Base-by-base conservation (phyloP, 1,140 invertebrate genomes). In the Galleria mellonella region DNA sequence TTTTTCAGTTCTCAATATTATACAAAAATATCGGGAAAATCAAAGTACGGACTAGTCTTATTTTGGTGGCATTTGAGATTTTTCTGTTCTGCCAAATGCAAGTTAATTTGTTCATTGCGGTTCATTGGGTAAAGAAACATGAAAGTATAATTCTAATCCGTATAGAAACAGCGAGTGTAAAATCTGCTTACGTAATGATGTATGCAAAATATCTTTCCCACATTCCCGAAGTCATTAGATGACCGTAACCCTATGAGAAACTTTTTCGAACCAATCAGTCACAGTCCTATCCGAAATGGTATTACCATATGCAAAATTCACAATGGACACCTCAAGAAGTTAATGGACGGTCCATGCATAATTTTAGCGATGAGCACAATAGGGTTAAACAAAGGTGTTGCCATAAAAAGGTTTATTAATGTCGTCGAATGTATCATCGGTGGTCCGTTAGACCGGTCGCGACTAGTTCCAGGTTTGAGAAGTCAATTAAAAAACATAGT, bases 251-350 rank as follows among this genome's bases (percentile, higher is more conserved):
- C 46, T 52, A 55, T 69, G 66, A 71, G 66, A 81, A 74, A 58
- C 52, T 64, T 50, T 55, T 44, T 51, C 17, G 43, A 58, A 46
- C 57, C 54, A 74, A 83, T 83, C 78, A 75, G 78, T 79, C 73
- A 83, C 72, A 72, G 68, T 62, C 50, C 56, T 36, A 47, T 37
- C 40, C 55, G 58, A 62, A 61, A 58, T 54, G 60, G 30, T 38
- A 79, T 83, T 78, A 66, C 63, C 78, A 79, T 79, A 79, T 60
- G 63, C 72, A 59, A 73, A 74, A 72, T 77, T 77, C 49, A 82
- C 72, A 82, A 82, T 69, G 51, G 58, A 50, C 37, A 46, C 53
- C 62, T 68, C 59, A 64, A 82, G 67, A 71, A 72, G 58, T 77
- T 77, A 82, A 82, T 78, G 66, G 62, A 61, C 65, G 64, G 47